Base-by-base conservation (phyloP, 1,140 invertebrate genomes). In the Tachypleus tridentatus region DNA sequence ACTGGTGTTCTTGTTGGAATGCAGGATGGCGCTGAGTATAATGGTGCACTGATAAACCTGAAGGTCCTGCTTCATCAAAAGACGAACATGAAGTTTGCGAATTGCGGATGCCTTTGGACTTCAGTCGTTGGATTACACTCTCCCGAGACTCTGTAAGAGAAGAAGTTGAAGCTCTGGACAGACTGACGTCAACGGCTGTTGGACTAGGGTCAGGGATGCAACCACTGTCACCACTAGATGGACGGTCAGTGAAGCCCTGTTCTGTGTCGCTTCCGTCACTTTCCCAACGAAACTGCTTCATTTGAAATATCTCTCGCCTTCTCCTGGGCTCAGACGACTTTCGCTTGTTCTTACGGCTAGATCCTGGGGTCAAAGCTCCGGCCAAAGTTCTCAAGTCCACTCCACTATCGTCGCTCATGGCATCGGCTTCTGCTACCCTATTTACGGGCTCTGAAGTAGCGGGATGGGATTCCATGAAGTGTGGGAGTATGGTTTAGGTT, bases 241-340 rank as follows among this genome's bases (percentile, higher is more conserved):
- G 67, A 56, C 67, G 52, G 49, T n/a, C 58, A 8, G 62, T 60
- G 60, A 57, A 64, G 4, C 62, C 56, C 7, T 64, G 58, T 7
- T 67, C 62, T 10, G 11, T 54, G 4, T 61, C 64, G 51, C 63
- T 47, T 29, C 9, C 48, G n/a, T 49, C 56, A 6, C 47, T 7
- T 53, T 65, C 67, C 67, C 67, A 68, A 29, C 64, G 9, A 53
- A 68, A 65, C 49, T 64, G 29, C 49, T 68, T 68, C 67, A 68
- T 68, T 48, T 54, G 50, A 2, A 68, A 60, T 29, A 68, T 61
- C 54, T 68, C 67, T 56, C 61, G 63, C 6, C 67, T 51, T 29
- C 61, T 61, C 58, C 63, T 68, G 29, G 67, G 67, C 51, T 68
- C 67, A 0, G 64, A 63, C 1, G 67, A 68, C 51, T 68, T 68